Conservation (phyloP, 2,888 invertebrate genomes). For the Hirtodrosophila cameraria region DNA sequence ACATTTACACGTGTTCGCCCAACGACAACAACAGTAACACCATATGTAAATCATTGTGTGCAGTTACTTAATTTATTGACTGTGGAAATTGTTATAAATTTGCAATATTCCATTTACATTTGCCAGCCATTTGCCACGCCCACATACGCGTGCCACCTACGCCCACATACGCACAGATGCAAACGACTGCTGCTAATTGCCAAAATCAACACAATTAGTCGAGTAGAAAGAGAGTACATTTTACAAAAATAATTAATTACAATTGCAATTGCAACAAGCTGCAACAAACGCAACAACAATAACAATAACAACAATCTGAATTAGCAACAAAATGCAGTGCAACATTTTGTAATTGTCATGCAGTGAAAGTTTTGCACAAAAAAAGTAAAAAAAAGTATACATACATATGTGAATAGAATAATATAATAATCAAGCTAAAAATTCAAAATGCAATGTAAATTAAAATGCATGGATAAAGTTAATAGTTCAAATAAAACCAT, state of each 20-base stretch:
- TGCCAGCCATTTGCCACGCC: conserved; percentile 27
- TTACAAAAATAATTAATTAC: conserved; percentile 57
- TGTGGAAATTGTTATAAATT: conserved; percentile 60
- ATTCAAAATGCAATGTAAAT: not conserved
- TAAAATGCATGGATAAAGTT: conserved; percentile 17
- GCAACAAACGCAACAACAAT: conserved; percentile 10
- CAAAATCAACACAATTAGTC: conserved; percentile 50
- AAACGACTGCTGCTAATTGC: conserved; percentile 46
- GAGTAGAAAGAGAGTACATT: conserved; percentile 4
- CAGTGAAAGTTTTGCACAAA: conserved; percentile 14
- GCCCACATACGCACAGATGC: conserved; percentile 5
- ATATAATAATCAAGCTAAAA: conserved; percentile 12
- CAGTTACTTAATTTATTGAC: conserved; percentile 52
- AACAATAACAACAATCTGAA: conserved; percentile 12
- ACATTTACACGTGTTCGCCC: conserved; percentile 38
- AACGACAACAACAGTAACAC: conserved; percentile 12
- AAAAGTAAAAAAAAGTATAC: no score
- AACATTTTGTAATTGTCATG: conserved; percentile 26
- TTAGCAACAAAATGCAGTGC: conserved; percentile 27
- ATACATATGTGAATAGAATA: no score
- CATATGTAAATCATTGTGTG: conserved; percentile 17
- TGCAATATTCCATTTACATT: conserved; percentile 42
- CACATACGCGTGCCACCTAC: no score
- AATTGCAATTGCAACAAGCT: conserved; percentile 44
- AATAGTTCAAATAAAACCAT: not conserved